Base-by-base conservation (phyloP, 2,888 invertebrate species). In the Drosophila monieri region DNA sequence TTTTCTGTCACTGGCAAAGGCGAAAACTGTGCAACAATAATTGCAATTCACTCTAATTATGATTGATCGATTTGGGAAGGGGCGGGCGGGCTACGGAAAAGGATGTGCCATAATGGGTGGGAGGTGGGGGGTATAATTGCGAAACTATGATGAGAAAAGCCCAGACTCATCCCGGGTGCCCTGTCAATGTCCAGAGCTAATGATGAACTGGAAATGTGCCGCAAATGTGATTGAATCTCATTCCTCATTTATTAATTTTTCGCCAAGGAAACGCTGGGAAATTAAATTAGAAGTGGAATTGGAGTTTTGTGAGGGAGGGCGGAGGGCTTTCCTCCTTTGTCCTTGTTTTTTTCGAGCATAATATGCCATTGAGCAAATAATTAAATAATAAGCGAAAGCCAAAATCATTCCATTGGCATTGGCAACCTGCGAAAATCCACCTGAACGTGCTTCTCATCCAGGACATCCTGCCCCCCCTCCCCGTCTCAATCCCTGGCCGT, bases 31-130 rank as follows among this genome's bases (percentile, higher is more conserved):
- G 83, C 83, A 81, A 67, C 70, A 81, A 87, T 88, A 88, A 84
- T 84, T 88, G 86, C 86, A 88, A 83, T 85, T 84, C 85, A 79
- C 78, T 64, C 78, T 84, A 84, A 84, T 84, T 88, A 84, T 88
- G 84, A 84, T 84, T 84, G 84, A 84, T 84, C 81, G 76, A 81
- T 52, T 46, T 9, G 43, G 2, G 32, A 4, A 14, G 15, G 52
- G 23, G 6, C 9, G 23, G 25, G 32, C 27, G 3, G 32, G 9
- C 8, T 9, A 27, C 27, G 27, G 32, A 12, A 12, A 10, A 32
- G 41, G 18, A 41, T 4, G 4, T 23, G 21, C 21, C 21, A 23
- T 23, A 3, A 23, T 23, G 5, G 21, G 21, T 23, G 21, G 21
- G 21, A 23, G 21, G 4, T 23, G 21, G 5, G 21, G 2, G 10